Conservation (phyloP, 2,797 vertebrate species). For the Ciconia nigra region DNA sequence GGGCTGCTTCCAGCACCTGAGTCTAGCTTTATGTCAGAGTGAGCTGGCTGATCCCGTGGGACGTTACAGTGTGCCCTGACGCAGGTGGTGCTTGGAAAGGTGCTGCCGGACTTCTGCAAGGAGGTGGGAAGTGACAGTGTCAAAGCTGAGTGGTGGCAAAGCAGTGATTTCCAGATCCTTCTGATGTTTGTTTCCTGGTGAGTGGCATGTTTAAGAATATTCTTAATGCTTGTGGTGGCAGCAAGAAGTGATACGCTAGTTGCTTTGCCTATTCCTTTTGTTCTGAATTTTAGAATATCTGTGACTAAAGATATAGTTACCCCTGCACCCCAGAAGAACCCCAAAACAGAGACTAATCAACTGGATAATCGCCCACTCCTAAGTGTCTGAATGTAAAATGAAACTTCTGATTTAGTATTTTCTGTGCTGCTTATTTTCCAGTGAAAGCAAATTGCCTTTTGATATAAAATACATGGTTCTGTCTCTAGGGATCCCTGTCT, state of each 20-base stretch:
- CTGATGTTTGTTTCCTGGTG: slow-evolving; percentile 52
- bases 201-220: neutral
- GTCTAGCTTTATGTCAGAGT: neutral
- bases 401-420: neutral
- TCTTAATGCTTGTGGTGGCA: neutral
- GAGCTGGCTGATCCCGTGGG: slow-evolving; percentile 15
- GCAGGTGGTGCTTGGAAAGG: neutral
- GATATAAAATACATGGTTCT: neutral
- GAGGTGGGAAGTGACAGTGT: neutral
- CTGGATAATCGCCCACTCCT: neutral
- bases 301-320: neutral
- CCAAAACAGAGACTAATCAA: neutral
- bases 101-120: neutral
- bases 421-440: neutral
- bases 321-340: neutral
- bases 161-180: neutral
- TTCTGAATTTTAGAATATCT: neutral
- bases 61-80: neutral
- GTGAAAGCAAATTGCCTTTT: neutral
- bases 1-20: slow-evolving; percentile 37
- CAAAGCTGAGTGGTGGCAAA: neutral
- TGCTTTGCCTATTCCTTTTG: neutral
- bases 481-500: neutral
- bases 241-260: neutral
- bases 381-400: neutral